Evolutionary conservation across 2,113 vertebrate genomes (phyloP).

Genomic region (Paracanthobrama guichenoti): DNA sequence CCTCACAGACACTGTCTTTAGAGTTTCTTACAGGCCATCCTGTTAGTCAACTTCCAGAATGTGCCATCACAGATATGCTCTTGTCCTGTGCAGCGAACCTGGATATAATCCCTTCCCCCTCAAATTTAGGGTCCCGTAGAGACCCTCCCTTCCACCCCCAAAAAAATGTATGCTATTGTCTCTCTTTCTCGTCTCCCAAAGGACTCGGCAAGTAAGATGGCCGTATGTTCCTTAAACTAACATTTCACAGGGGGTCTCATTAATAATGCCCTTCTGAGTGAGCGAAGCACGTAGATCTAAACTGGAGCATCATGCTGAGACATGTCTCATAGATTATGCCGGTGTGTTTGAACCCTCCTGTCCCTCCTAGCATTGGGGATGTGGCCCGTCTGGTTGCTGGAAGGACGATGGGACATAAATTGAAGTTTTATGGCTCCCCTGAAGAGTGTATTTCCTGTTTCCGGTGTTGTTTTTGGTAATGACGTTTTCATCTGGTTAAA

Average conservation of each 20-base stretch:
- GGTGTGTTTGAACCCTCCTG: background rate
- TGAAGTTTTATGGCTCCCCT: conserved; percentile 29
- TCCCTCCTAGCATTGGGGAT: background rate
- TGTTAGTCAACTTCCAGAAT: conserved; percentile 16
- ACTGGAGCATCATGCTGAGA: too few species aligned
- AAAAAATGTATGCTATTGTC: background rate
- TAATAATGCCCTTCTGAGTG: background rate
- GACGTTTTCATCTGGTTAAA: background rate
- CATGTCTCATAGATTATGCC: conserved; percentile 10
- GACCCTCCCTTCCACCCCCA: background rate
- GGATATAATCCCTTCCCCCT: background rate
- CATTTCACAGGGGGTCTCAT: conserved; percentile 1
- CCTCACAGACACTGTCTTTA: conserved; percentile 5
- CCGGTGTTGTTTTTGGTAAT: background rate
- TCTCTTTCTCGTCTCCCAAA: background rate
- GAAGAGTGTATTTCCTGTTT: conserved; percentile 23
- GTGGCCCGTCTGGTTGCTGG: background rate
- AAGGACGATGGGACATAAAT: conserved; percentile 21
- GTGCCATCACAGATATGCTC: background rate
- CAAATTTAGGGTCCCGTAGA: background rate
- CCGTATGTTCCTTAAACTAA: conserved; percentile 28
- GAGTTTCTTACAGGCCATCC: conserved; percentile 9
- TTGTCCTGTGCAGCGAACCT: background rate
- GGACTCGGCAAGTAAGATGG: background rate
- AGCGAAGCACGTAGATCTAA: background rate